A percentile compares a stretch with the other conserved stretches of the same genome.
phyloP scores from a whole-genome alignment of 2,888 invertebrate genomes.

The Geotrupes spiniger region DNA sequence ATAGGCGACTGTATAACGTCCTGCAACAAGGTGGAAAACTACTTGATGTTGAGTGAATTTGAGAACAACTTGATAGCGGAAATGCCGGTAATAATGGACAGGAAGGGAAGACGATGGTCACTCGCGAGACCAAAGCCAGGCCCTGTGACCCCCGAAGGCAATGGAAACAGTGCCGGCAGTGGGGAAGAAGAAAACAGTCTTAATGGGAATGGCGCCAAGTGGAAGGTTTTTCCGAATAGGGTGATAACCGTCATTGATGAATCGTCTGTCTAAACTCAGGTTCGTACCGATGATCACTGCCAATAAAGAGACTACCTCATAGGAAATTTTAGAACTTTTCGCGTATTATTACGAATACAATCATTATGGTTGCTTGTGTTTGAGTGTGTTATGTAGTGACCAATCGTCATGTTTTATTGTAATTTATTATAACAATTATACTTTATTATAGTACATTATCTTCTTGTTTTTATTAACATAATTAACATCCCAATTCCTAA shows the following conservation, averaged over 20 bases:
- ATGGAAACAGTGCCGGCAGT: constrained; percentile 52
- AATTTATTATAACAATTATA: constrained; percentile 1
- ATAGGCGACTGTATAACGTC: constrained; percentile 82
- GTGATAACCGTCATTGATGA: constrained; percentile 78
- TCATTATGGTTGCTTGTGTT: constrained; percentile 8
- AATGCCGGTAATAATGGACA: constrained; percentile 70
- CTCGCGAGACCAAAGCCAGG: constrained; percentile 57
- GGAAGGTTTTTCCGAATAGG: constrained; percentile 55
- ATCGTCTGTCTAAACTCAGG: constrained; percentile 55
- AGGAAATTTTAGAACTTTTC: neutral
- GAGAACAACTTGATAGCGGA: constrained; percentile 81
- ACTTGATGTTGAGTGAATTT: constrained; percentile 81
- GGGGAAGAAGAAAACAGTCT: constrained; percentile 19
- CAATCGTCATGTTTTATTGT: no score
- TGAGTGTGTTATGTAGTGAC: no score
- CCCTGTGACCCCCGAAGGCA: constrained; percentile 50
- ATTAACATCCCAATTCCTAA: no score
- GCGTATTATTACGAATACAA: constrained; percentile 19
- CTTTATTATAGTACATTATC: constrained; percentile 1
- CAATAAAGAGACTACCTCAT: constrained; percentile 8
- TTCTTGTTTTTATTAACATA: neutral
- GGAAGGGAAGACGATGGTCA: constrained; percentile 71
- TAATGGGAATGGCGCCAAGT: constrained; percentile 43
- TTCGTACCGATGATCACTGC: neutral
- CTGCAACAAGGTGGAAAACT: constrained; percentile 83